phyloP scores from a whole-genome alignment of 2,797 vertebrate genomes.

The Fundulus diaphanus region DNA sequence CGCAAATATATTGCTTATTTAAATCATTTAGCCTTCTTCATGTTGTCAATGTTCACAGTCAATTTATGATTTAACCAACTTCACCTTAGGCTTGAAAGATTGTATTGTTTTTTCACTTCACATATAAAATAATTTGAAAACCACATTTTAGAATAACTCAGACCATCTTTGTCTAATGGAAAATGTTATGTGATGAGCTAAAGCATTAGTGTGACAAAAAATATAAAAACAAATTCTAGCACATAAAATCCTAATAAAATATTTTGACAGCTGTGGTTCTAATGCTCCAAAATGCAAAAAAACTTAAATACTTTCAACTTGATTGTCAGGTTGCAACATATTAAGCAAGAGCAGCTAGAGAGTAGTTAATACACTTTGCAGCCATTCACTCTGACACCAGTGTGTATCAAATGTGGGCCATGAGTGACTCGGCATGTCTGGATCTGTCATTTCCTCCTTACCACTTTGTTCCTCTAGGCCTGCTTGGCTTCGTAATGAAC shows the following conservation, averaged over 20 bases:
- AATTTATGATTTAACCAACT: too few relatives aligned
- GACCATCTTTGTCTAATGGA: too few relatives aligned
- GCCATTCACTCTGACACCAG: constrained; percentile 9
- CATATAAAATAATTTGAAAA: too few relatives aligned
- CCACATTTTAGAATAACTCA: too few relatives aligned
- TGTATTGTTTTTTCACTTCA: too few relatives aligned
- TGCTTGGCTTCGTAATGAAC: constrained; percentile 65
- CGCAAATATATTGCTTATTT: too few relatives aligned
- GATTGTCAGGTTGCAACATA: not conserved
- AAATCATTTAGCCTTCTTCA: too few relatives aligned
- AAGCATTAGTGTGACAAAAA: too few relatives aligned
- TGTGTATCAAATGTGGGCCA: constrained; percentile 39
- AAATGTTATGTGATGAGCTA: too few relatives aligned
- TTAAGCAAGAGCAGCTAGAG: not conserved
- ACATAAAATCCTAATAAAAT: not conserved
- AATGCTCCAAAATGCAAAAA: not conserved
- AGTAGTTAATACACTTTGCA: constrained; percentile 1
- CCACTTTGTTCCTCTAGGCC: constrained; percentile 50
- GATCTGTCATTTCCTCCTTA: constrained; percentile 46
- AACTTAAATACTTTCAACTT: not conserved
- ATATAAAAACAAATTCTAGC: not conserved
- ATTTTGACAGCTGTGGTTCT: not conserved
- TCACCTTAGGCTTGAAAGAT: too few relatives aligned
- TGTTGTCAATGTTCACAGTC: too few relatives aligned
- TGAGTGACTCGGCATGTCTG: constrained; percentile 31